Conservation (phyloP, 1,140 invertebrate species). For the Magallana ariakensis region DNA sequence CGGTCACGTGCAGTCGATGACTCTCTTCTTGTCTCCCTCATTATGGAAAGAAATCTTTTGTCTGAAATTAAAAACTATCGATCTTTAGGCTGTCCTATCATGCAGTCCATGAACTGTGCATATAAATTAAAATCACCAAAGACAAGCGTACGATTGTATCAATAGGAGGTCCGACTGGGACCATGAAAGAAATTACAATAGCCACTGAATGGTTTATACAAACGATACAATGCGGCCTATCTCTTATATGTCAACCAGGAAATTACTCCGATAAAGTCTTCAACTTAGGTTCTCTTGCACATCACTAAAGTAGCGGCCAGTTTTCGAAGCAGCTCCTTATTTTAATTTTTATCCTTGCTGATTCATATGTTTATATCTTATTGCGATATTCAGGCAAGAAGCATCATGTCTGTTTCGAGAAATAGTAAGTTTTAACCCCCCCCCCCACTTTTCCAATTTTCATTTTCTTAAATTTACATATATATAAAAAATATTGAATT, state of each 20-base stretch:
- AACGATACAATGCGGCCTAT: not conserved
- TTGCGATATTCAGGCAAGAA: too few species aligned
- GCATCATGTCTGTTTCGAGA: too few species aligned
- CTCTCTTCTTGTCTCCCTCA: conserved; percentile 7
- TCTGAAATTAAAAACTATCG: conserved; percentile 35
- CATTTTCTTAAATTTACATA: too few species aligned
- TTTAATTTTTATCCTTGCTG: too few species aligned
- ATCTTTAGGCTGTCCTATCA: not conserved
- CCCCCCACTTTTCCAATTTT: too few species aligned
- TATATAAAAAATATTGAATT: too few species aligned
- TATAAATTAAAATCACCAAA: conserved; percentile 35
- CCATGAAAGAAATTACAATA: not conserved
- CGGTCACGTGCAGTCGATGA: not conserved
- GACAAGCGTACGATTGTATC: conserved; percentile 3
- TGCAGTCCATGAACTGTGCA: conserved; percentile 28
- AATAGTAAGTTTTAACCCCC: too few species aligned
- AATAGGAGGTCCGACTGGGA: not conserved
- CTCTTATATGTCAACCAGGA: not conserved
- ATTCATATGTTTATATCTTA: too few species aligned
- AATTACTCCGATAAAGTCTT: not conserved
- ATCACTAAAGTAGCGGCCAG: too few species aligned
- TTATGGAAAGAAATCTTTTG: conserved; percentile 37
- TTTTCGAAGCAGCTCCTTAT: too few species aligned
- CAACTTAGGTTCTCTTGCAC: too few species aligned
- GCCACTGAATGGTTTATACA: not conserved